Evolutionary conservation across 2,888 invertebrate species (phyloP).

Genomic region (Caradrina clavipalpis): DNA sequence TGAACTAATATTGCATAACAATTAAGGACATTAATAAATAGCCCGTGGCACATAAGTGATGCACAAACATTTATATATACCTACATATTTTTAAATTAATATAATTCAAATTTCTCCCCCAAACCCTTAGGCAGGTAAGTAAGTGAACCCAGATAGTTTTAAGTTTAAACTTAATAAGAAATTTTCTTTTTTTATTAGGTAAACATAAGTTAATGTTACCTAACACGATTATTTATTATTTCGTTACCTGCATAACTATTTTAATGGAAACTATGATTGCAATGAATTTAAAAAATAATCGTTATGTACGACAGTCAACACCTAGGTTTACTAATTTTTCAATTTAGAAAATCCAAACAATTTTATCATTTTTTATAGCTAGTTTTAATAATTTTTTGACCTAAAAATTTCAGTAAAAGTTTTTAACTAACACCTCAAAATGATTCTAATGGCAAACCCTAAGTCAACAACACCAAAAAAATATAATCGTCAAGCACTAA

Average conservation of each 20-base stretch:
- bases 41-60: conserved; percentile 76
- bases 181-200: neutral
- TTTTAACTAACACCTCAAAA: conserved; percentile 1
- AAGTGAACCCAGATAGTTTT: too few species aligned
- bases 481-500: conserved; percentile 61
- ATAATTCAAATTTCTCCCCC: conserved; percentile 16
- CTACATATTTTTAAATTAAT: conserved; percentile 30
- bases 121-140: neutral
- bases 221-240: neutral
- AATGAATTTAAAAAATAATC: conserved; percentile 9
- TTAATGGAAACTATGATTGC: conserved; percentile 7
- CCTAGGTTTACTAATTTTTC: too few species aligned
- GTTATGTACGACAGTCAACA: too few species aligned
- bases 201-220: neutral
- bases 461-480: conserved; percentile 47
- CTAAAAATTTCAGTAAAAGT: neutral
- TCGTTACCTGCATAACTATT: neutral
- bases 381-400: too few species aligned
- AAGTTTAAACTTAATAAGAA: too few species aligned
- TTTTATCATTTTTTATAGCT: too few species aligned
- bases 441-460: conserved; percentile 1
- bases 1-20: conserved; percentile 67
- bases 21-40: conserved; percentile 60
- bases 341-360: too few species aligned
- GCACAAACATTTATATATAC: conserved; percentile 70